Evolutionary conservation across 23 tunicate species (phyloP), one percentile per base, ranked within the genome.

Genomic region (Aplidium turbinatum): DNA sequence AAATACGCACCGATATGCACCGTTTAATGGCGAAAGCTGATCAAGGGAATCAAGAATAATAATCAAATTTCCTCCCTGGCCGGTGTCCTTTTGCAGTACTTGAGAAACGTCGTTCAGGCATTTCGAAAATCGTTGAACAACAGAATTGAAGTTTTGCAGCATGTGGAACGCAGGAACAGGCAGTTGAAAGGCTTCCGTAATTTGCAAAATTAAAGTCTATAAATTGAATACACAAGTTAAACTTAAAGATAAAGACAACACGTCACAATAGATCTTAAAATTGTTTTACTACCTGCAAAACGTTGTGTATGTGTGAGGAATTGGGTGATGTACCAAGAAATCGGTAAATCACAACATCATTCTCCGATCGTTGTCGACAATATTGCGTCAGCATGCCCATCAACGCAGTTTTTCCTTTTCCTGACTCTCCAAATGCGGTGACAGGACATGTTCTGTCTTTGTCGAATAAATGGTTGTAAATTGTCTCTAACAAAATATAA

Each of bases 261-360:
- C 11, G 16, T 42, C 16, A 9, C 11, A 9, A 42, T 9, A 42
- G 50, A 42, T 9, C 16, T 42, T 9, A 42, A 42, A 42, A 11
- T 42, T 42, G 16, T 9, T 9, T 9, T 9, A 42, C 11, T 1
- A 89, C 96, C 77, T 83, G 82, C n/a, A 89, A 34, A 21, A 83
- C 80, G 29, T 71, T 78, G 69, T 89, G 89, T 31, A 89, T 89
- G 45, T 77, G 67, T 0, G 96, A 89, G 19, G 96, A 89, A 38
- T 77, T 64, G 20, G 96, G 89, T 11, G 96, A 82, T 22, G 96
- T 82, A 11, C 96, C 96, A 6, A 89, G 47, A 63, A 89, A 89
- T 31, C 96, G 52, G 32, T 65, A 78, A 0, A 78, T 65, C 32
- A 82, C 24, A 6, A 47, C 39, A 35, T 62, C 54, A 20, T 71